Conservation (phyloP, 2,113 vertebrate species). For the Murina feae region DNA sequence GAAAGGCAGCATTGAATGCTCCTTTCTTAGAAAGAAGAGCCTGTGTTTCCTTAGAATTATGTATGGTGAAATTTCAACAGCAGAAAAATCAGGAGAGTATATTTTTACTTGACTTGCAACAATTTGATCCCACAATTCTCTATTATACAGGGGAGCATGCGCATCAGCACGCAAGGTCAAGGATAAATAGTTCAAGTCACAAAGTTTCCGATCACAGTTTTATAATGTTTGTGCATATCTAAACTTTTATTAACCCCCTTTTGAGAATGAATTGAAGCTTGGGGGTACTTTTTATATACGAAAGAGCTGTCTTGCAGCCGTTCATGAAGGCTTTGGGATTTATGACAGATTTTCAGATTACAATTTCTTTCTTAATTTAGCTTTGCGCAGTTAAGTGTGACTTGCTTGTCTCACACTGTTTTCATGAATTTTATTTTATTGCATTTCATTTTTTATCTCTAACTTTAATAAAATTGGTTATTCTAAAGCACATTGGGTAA, state of each 20-base stretch:
- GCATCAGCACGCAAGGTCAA: background rate
- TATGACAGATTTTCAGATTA: background rate
- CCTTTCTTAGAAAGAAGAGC: background rate
- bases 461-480: conserved; percentile 3
- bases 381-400: background rate
- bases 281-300: background rate
- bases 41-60: background rate
- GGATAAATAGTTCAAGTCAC: background rate
- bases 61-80: background rate
- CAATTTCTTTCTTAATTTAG: background rate
- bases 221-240: background rate
- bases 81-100: background rate
- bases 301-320: background rate
- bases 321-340: background rate
- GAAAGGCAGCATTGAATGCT: background rate
- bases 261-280: conserved; percentile 1
- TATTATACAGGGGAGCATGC: background rate
- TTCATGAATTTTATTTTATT: background rate
- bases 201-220: background rate
- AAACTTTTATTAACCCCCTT: background rate
- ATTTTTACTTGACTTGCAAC: background rate
- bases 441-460: background rate
- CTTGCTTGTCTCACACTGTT: background rate
- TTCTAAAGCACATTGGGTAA: background rate
- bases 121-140: background rate